Conservation (phyloP, 1,140 invertebrate species). For the Saxidomus purpurata region DNA sequence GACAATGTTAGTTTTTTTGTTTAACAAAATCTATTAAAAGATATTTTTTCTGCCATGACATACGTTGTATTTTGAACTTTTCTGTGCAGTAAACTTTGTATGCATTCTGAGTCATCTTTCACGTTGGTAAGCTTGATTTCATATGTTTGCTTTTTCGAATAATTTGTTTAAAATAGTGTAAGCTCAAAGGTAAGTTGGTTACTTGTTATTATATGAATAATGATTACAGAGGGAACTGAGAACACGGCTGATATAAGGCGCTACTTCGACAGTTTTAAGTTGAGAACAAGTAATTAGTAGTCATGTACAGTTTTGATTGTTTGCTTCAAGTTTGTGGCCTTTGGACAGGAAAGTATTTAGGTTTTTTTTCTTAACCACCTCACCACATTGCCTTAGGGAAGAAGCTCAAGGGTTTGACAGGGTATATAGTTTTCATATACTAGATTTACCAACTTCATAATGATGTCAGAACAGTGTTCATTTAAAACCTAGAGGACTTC, state of each 20-base stretch:
- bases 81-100: background rate
- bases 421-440: background rate
- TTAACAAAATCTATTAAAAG: too few relatives aligned
- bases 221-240: too few relatives aligned
- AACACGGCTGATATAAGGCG: too few relatives aligned
- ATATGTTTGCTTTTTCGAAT: background rate
- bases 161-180: background rate
- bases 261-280: too few relatives aligned
- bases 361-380: background rate
- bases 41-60: too few relatives aligned
- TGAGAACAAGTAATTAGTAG: too few relatives aligned
- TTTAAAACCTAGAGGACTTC: background rate
- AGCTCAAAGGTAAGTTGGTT: background rate
- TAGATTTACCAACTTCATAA: too few relatives aligned
- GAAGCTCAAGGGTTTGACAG: background rate
- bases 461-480: too few relatives aligned
- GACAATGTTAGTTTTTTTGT: too few relatives aligned
- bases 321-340: background rate
- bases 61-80: too few relatives aligned
- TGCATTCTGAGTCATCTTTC: background rate
- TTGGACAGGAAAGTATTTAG: background rate
- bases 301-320: too few relatives aligned
- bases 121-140: background rate
- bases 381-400: background rate
- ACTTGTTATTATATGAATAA: background rate